These are phyloP conservation scores for Microctenopoma lineatum DNA, from an alignment of 2,797 vertebrate species.

Conservation along the genomic window DNA sequence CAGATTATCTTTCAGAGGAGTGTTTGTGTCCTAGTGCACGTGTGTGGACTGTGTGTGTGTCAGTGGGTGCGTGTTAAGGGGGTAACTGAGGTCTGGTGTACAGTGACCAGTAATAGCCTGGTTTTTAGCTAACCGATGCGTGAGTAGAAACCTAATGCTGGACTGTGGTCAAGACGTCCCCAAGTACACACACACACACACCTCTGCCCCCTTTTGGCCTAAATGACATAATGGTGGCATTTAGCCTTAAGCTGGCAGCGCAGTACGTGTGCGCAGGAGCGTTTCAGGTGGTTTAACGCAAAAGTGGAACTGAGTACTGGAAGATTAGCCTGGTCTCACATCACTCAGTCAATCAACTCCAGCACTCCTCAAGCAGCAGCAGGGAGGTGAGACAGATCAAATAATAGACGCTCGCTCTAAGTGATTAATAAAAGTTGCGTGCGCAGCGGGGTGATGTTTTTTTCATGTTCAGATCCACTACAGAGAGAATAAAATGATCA, in stretches of 20 bases:
- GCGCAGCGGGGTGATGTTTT: slow-evolving; percentile 5
- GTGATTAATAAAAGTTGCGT: slow-evolving; percentile 42
- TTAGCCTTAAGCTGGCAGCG: slow-evolving; percentile 71
- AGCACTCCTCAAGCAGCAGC: slow-evolving; percentile 15
- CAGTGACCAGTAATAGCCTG: slow-evolving; percentile 74
- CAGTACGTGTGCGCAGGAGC: slow-evolving; percentile 14
- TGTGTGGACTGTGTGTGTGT: slow-evolving; percentile 24
- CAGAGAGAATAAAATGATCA: too few relatives aligned
- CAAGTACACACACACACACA: slow-evolving; percentile 29
- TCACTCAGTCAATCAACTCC: slow-evolving; percentile 57
- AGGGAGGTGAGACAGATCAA: slow-evolving; percentile 47
- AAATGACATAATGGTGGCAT: slow-evolving; percentile 60
- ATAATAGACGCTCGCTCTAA: slow-evolving; percentile 35
- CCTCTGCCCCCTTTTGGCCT: slow-evolving; percentile 14
- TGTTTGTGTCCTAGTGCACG: slow-evolving; percentile 16
- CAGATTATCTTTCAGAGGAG: slow-evolving; percentile 77
- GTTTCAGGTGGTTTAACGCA: slow-evolving; percentile 57
- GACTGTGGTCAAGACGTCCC: slow-evolving; percentile 63
- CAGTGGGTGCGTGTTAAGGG: slow-evolving; percentile 48
- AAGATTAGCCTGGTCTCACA: slow-evolving; percentile 46
- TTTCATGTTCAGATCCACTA: not conserved
- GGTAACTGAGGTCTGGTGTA: slow-evolving; percentile 70
- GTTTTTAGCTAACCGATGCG: slow-evolving; percentile 68
- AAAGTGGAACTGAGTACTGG: slow-evolving; percentile 49
- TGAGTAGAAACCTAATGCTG: slow-evolving; percentile 76